phyloP scores from a whole-genome alignment of 2,113 vertebrate species.

The Perca schrenkii region DNA sequence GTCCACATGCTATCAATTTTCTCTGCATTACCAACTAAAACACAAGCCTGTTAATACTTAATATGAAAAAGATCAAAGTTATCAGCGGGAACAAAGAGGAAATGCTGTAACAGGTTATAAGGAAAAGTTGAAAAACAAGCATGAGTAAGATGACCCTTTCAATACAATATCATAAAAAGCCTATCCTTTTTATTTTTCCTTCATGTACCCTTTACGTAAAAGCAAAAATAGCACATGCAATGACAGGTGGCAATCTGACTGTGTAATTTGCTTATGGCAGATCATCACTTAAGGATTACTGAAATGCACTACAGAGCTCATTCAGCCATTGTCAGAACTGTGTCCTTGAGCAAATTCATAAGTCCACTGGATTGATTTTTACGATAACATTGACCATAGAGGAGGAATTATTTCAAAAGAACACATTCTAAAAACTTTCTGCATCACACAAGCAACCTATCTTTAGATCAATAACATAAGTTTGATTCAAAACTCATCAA shows the following conservation, averaged over 20 bases:
- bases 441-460: slow-evolving; percentile 12
- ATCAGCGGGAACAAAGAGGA: slow-evolving; percentile 89
- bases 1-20: slow-evolving; percentile 92
- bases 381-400: neutral
- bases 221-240: slow-evolving; percentile 29
- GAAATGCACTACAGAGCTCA: slow-evolving; percentile 31
- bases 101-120: slow-evolving; percentile 84
- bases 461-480: slow-evolving; percentile 31
- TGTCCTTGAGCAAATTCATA: slow-evolving; percentile 37
- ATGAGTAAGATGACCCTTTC: slow-evolving; percentile 78
- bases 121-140: slow-evolving; percentile 86
- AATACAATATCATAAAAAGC: slow-evolving; percentile 37
- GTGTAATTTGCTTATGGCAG: slow-evolving; percentile 62
- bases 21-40: slow-evolving; percentile 83
- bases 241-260: slow-evolving; percentile 69
- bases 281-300: slow-evolving; percentile 65
- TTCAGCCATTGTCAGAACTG: slow-evolving; percentile 31
- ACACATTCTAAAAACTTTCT: neutral
- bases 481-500: slow-evolving; percentile 20
- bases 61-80: slow-evolving; percentile 92
- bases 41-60: slow-evolving; percentile 94
- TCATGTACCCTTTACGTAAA: slow-evolving; percentile 36
- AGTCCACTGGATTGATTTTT: slow-evolving; percentile 4
- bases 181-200: slow-evolving; percentile 19
- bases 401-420: neutral